phyloP scores from a whole-genome alignment of 1,140 invertebrate genomes.

The Apis cerana region DNA sequence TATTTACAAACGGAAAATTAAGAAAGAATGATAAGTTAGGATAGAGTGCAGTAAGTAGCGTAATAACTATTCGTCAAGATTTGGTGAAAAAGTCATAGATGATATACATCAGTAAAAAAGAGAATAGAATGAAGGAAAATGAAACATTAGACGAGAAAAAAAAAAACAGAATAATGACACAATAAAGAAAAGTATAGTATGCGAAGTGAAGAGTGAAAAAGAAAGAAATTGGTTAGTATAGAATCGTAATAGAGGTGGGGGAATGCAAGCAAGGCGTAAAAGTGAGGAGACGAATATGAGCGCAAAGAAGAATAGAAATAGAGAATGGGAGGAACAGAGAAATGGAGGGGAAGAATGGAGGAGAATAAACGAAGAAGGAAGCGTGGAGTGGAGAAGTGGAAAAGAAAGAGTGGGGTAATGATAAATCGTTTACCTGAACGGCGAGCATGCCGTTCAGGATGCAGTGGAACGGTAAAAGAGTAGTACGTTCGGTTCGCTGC shows the following conservation, averaged over 20 bases:
- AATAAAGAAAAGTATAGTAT: too few species aligned
- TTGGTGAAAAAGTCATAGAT: too few species aligned
- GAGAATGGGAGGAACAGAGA: not conserved
- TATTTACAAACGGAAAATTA: too few species aligned
- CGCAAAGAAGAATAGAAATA: not conserved
- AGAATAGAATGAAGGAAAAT: too few species aligned
- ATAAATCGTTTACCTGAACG: slow-evolving; percentile 79
- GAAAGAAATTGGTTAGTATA: not conserved
- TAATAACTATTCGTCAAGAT: too few species aligned
- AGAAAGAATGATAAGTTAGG: too few species aligned
- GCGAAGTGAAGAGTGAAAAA: not conserved
- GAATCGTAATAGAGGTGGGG: not conserved
- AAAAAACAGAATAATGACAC: too few species aligned
- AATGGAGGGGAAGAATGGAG: slow-evolving; percentile 34
- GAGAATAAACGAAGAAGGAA: slow-evolving; percentile 43
- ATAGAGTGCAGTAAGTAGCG: too few species aligned
- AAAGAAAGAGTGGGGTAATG: slow-evolving; percentile 70
- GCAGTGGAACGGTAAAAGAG: slow-evolving; percentile 27
- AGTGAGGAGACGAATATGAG: slow-evolving; percentile 3
- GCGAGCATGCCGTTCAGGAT: slow-evolving; percentile 43
- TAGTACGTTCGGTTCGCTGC: slow-evolving; percentile 25
- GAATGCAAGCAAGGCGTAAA: not conserved
- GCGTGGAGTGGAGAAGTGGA: slow-evolving; percentile 47
- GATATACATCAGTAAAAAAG: too few species aligned
- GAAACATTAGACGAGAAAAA: too few species aligned